Evolutionary conservation across 92 coral and sea anemone genomes (phyloP), one percentile per base, ranked within the genome.

Genomic region (Bergia sp.): DNA sequence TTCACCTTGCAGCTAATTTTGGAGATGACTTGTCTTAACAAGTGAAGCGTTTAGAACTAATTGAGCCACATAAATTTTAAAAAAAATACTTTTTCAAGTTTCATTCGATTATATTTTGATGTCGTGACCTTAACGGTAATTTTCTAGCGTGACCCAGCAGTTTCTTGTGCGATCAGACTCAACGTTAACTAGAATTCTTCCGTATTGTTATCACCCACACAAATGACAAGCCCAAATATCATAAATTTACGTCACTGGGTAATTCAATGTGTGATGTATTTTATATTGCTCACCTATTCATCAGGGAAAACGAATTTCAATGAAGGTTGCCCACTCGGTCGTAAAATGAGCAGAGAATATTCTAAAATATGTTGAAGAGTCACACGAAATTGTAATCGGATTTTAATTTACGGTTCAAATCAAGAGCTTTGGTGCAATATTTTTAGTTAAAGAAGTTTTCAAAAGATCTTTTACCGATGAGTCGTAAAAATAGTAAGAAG

Each of bases 261-360:
- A 29, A 53, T 71, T 44, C 64, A 71, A 47, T 84, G 78, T 79
- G 87, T 84, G 87, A 84, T 84, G 13, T 5, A n/a, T 43, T 7
- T 18, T 29, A 84, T 84, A 84, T 84, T 84, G 87, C 13, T 21
- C 58, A 71, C 66, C 36, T 36, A 69, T 45, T 84, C 64, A 45
- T 76, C 23, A 80, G n/a, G 18, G 23, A 53, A 55, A n/a, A 78
- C 73, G 16, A 55, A 38, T 42, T 21, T 71, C 87, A 84, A 84
- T 84, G 55, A 47, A 69, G 5, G 6, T 23, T 84, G 87, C 39
- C 23, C 36, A 84, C 36, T 84, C 43, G 21, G 49, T 84, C 87
- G 87, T 74, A 84, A 84, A 84, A 84, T 84, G 79, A 84, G 87
- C 78, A 44, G 77, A 71, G 65, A 84, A 84, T 84, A 84, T 84